Base-by-base conservation (phyloP, 2,888 invertebrate genomes). In the Dicycla oo region DNA sequence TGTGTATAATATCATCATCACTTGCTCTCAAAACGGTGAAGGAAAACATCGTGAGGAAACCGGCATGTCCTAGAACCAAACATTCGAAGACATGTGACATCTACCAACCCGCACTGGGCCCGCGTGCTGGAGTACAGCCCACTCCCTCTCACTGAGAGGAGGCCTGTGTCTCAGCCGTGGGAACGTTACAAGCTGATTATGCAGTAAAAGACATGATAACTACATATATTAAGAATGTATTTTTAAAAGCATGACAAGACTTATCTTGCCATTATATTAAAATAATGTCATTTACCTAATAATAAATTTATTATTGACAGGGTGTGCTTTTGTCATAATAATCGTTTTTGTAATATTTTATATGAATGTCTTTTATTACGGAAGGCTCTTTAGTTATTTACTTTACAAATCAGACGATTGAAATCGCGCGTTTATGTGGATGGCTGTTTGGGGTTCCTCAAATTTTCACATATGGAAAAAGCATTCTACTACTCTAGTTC, bases 281-380 rank as follows among this genome's bases (percentile, higher is more conserved):
- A 38, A 30, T 45, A 40, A 40, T 66, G 54, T 45, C 8, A 6
- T 53, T 53, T 38, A n/a, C n/a, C n/a, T n/a, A 63, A 53, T 54
- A 63, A 60, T 76, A 58, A 1, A 38, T 53, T 63, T 63, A 53
- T 51, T 51, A 62, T 38, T 45, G 3, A 80, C 75, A 78, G 60
- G 75, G 76, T 60, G 58, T 75, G 20, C 30, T 64, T 30, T 54
- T 69, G 54, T 75, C 78, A 80, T 80, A 78, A 78, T 78, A 68
- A 34, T 10, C 1, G 18, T 8, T 26, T 26, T 61, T 49, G 13
- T 38, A 54, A 43, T 54, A 15, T 34, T 30, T 54, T 0, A 26
- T 53, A 18, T 6, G 18, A 45, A 4, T 51, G 18, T 15, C 0
- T n/a, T 51, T 45, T 62, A 43, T 65, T 65, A 30, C 51, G 63